Percentiles rank a stretch among this genome's conserved stretches.
Evolutionary conservation across 2,113 vertebrate genomes (phyloP).

Genomic region (Scomber japonicus): DNA sequence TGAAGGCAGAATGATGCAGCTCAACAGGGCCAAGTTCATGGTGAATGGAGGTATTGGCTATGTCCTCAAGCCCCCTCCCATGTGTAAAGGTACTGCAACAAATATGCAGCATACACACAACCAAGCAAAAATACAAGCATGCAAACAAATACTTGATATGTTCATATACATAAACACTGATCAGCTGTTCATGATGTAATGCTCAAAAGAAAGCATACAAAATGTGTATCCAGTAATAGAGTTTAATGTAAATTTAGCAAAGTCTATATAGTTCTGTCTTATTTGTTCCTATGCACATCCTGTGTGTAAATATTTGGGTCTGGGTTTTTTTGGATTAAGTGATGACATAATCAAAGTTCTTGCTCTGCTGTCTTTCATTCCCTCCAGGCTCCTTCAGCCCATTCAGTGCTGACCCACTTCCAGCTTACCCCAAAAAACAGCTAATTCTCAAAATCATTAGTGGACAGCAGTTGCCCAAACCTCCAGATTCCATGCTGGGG

Average conservation of each 20-base stretch:
- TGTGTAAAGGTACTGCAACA: slow-evolving; percentile 93
- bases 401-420: slow-evolving; percentile 93
- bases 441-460: slow-evolving; percentile 97
- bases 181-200: neutral
- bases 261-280: neutral
- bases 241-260: neutral
- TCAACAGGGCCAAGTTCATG: slow-evolving; percentile 97
- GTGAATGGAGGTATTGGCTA: slow-evolving; percentile 95
- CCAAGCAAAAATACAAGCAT: neutral
- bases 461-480: slow-evolving; percentile 97
- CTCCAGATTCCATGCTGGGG: slow-evolving; percentile 97
- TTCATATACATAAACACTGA: neutral
- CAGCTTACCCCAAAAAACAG: slow-evolving; percentile 96
- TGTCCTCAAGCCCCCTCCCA: slow-evolving; percentile 95
- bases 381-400: slow-evolving; percentile 93
- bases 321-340: slow-evolving; percentile 24
- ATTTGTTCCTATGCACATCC: neutral
- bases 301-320: neutral
- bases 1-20: slow-evolving; percentile 96
- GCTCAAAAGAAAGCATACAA: neutral
- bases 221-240: neutral
- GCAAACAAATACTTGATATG: neutral
- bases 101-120: neutral
- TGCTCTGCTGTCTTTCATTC: slow-evolving; percentile 37
- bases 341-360: slow-evolving; percentile 51